Evolutionary conservation across 2,888 invertebrate genomes (phyloP), one percentile per base, ranked within the genome.

Genomic region (Diplazon laetatorius): DNA sequence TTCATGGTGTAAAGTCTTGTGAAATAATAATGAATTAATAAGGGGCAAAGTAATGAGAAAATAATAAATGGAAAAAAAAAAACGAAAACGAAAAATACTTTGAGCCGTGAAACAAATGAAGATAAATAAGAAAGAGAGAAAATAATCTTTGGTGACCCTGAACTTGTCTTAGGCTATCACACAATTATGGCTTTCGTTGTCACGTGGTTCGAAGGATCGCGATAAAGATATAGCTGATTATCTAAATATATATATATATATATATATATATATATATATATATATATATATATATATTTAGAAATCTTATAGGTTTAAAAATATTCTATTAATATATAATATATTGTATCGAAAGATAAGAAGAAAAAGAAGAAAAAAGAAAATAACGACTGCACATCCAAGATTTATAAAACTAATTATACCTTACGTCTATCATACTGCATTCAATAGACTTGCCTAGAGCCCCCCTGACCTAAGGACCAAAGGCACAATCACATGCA

Each of bases 401-500:
- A 90, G 86, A 88, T 90, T 90, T 89, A 89, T 90, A 89, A 89
- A 89, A 37, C 89, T 88, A 90, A n/a, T 88, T 87, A 87, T 88
- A 85, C 87, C 86, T 87, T 85, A 87, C 6, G 30, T 30, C 86
- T 86, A 87, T 85, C 87, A 87, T 85, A 86, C 86, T 87, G 87
- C 85, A 88, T 88, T 87, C 85, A 85, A 89, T 89, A 89, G 87
- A 90, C 88, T 90, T 89, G 90, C 88, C 89, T 89, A 88, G 88
- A 89, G 89, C 89, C 89, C 87, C 89, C 83, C 85, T 87, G 87
- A 90, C 86, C 86, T 87, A 89, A 89, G 89, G 90, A 90, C 90
- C 90, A 90, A 91, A 90, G 90, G 89, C 90, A 89, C 89, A 89
- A 89, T 88, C 90, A 90, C 84, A 84, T 85, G 86, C 86, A 88